A percentile compares a stretch with the other conserved stretches of the same genome.
Conservation (phyloP, 2,797 vertebrate genomes). For the Menidia menidia region DNA sequence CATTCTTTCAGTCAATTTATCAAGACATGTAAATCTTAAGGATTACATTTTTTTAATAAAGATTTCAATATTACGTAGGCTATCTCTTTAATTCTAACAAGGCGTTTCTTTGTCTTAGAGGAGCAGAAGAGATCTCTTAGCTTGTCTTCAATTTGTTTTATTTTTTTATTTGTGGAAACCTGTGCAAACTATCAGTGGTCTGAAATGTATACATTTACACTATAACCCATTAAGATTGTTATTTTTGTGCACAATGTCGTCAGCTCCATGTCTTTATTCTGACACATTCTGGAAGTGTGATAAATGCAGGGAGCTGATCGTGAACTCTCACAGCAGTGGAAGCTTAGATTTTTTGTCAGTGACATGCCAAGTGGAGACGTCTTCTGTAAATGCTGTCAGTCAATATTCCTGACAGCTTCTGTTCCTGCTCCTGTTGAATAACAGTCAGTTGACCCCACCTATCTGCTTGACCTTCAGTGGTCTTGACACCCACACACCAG, state of each 20-base stretch:
- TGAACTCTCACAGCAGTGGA: conserved; percentile 39
- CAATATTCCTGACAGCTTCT: conserved; percentile 61
- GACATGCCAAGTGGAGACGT: conserved; percentile 49
- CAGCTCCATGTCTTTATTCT: conserved; percentile 26
- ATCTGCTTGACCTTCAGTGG: conserved; percentile 64
- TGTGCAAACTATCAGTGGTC: too few relatives aligned
- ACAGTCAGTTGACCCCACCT: conserved; percentile 64
- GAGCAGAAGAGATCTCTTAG: too few relatives aligned
- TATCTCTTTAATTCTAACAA: too few relatives aligned
- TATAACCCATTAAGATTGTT: conserved; percentile 25
- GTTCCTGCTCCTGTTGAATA: conserved; percentile 50
- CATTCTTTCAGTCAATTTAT: too few relatives aligned
- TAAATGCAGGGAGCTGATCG: conserved; percentile 58
- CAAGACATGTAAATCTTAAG: too few relatives aligned
- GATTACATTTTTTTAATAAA: too few relatives aligned
- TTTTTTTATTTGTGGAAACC: too few relatives aligned
- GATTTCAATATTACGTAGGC: too few relatives aligned
- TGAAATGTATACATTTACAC: not conserved
- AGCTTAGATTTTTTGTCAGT: conserved; percentile 58
- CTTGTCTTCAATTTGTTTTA: too few relatives aligned
- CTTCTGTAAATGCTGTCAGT: conserved; percentile 64
- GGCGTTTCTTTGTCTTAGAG: too few relatives aligned
- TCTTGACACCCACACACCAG: conserved; percentile 49
- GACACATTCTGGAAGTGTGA: conserved; percentile 22
- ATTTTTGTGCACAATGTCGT: conserved; percentile 24